phyloP scores from a whole-genome alignment of 2,797 vertebrate species.

The Danio jaintianensis region DNA sequence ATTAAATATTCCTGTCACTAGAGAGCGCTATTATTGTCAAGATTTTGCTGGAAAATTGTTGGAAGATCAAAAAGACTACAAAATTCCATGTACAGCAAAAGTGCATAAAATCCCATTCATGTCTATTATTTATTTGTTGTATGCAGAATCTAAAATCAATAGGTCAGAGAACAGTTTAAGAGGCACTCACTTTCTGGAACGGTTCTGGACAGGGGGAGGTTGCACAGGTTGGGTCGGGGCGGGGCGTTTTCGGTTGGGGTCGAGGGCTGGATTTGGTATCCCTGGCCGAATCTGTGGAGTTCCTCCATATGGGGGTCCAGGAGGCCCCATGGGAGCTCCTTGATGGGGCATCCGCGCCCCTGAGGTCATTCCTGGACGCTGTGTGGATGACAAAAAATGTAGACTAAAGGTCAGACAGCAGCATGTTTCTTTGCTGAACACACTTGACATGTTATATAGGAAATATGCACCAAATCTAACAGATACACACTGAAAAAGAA shows the following conservation, averaged over 20 bases:
- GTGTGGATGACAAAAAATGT: slow-evolving; percentile 13
- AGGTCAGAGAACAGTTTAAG: neutral
- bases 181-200: slow-evolving; percentile 82
- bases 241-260: slow-evolving; percentile 83
- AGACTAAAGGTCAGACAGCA: slow-evolving; percentile 23
- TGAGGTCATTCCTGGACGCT: slow-evolving; percentile 90
- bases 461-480: neutral
- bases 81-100: neutral
- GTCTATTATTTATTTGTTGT: neutral
- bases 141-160: neutral
- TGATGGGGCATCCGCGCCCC: slow-evolving; percentile 90
- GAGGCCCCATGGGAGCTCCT: slow-evolving; percentile 89
- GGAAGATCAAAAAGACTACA: neutral
- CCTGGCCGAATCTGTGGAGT: slow-evolving; percentile 83
- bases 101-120: neutral
- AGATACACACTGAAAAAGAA: neutral
- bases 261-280: slow-evolving; percentile 82
- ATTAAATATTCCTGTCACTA: slow-evolving; percentile 44
- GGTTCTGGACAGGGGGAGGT: slow-evolving; percentile 75
- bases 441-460: no score
- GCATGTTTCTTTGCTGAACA: slow-evolving; percentile 3
- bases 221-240: slow-evolving; percentile 83
- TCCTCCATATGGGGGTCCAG: slow-evolving; percentile 84
- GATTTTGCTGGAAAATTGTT: neutral
- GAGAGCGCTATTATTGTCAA: slow-evolving; percentile 25